phyloP scores from a whole-genome alignment of 2,113 vertebrate species.

The Clarias macrocephalus region DNA sequence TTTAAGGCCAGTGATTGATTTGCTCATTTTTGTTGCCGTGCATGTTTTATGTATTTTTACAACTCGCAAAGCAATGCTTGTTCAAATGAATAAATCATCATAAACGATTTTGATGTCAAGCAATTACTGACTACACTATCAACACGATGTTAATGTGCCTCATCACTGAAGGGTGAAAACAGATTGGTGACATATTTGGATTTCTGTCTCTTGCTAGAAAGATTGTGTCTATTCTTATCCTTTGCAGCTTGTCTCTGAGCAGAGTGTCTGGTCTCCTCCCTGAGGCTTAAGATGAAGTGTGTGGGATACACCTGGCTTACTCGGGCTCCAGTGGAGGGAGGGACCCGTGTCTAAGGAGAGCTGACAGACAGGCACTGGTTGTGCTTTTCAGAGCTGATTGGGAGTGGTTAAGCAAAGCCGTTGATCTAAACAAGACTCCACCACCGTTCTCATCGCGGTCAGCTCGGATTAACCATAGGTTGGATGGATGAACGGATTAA shows the following conservation, averaged over 20 bases:
- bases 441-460: constrained; percentile 11
- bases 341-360: constrained; percentile 28
- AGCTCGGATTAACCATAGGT: constrained; percentile 12
- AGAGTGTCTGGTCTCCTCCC: constrained; percentile 60
- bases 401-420: constrained; percentile 18
- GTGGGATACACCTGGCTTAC: constrained; percentile 56
- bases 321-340: constrained; percentile 43
- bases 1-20: not conserved
- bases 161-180: constrained; percentile 57
- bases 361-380: constrained; percentile 39
- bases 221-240: constrained; percentile 64
- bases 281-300: constrained; percentile 60
- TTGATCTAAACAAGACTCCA: constrained; percentile 31
- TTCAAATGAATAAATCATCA: constrained; percentile 40
- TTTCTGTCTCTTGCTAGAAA: constrained; percentile 66
- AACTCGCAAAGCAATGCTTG: constrained; percentile 28
- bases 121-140: constrained; percentile 38
- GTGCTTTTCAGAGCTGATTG: constrained; percentile 23
- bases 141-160: constrained; percentile 35
- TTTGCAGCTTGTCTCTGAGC: constrained; percentile 60
- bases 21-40: constrained; percentile 2
- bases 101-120: constrained; percentile 40
- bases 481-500: constrained; percentile 16
- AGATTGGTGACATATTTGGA: constrained; percentile 67
- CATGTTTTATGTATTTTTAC: constrained; percentile 27